phyloP scores from a whole-genome alignment of 2,797 vertebrate species.

The Neopelma chrysocephalum region DNA sequence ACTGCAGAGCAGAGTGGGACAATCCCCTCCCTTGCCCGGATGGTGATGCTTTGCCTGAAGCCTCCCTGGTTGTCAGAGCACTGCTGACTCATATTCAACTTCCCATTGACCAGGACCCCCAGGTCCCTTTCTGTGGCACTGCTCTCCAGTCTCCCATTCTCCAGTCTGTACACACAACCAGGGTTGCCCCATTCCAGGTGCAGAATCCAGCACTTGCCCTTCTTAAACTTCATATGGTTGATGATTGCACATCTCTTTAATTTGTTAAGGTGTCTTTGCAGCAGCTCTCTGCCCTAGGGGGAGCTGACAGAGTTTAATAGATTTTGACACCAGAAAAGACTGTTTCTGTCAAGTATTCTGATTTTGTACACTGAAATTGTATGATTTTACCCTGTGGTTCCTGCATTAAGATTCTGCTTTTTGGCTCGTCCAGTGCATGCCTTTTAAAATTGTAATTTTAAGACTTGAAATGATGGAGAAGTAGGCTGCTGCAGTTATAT shows the following conservation, averaged over 20 bases:
- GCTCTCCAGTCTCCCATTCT: background rate
- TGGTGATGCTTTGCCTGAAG: background rate
- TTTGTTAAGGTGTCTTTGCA: background rate
- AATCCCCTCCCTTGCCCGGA: rapidly evolving
- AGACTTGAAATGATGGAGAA: background rate
- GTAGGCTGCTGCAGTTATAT: background rate
- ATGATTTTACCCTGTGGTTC: background rate
- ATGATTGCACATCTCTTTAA: background rate
- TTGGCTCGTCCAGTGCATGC: background rate
- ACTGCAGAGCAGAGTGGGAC: rapidly evolving
- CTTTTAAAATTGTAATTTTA: background rate
- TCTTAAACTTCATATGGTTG: background rate
- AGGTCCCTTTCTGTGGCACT: rapidly evolving
- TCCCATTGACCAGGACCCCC: background rate
- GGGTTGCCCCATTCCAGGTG: background rate
- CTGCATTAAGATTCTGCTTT: background rate
- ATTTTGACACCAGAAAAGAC: background rate
- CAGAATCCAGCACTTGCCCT: rapidly evolving
- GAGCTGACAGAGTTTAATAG: background rate
- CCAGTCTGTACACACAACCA: background rate
- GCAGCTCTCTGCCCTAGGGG: background rate
- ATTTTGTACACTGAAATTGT: background rate
- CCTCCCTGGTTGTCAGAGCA: background rate
- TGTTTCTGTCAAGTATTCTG: background rate
- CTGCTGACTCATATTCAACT: background rate